phyloP scores from a whole-genome alignment of 1,140 invertebrate genomes.

The Diplogasteroides magnus region DNA sequence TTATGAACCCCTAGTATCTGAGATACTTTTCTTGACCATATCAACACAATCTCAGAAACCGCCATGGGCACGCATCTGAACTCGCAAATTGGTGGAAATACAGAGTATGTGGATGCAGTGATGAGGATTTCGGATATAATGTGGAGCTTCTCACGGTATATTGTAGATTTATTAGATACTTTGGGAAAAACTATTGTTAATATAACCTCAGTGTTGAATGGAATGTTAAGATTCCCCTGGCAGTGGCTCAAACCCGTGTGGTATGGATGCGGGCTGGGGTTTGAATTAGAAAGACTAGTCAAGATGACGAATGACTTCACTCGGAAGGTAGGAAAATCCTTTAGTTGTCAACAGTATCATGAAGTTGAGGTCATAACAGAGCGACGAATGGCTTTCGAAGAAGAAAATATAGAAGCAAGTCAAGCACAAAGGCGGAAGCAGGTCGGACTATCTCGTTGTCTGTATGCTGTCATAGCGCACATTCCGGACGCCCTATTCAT shows the following conservation, averaged over 20 bases:
- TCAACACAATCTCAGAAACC: constrained; percentile 60
- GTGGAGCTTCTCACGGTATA: constrained; percentile 52
- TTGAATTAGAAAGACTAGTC: constrained; percentile 69
- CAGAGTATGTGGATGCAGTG: constrained; percentile 71
- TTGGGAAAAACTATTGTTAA: neutral
- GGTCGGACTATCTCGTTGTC: neutral
- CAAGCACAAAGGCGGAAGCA: neutral
- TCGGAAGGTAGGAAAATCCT: constrained; percentile 24
- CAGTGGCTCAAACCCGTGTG: constrained; percentile 76
- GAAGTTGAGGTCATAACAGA: neutral
- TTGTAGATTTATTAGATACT: neutral
- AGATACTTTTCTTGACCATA: neutral
- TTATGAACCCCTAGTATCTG: too few relatives aligned
- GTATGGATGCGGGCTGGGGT: constrained; percentile 69
- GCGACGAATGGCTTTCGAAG: neutral
- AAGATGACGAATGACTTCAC: constrained; percentile 59
- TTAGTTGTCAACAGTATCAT: neutral
- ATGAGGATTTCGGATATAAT: constrained; percentile 59
- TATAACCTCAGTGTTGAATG: too few relatives aligned
- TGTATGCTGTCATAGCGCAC: too few relatives aligned
- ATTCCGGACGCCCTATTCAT: too few relatives aligned
- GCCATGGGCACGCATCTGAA: constrained; percentile 73
- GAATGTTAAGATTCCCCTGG: constrained; percentile 69
- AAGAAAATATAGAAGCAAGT: neutral
- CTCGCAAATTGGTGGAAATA: constrained; percentile 66